A percentile compares a stretch with the other conserved stretches of the same genome.
Conservation (phyloP, 2,888 invertebrate genomes). For the Rugalucina vietnamica region DNA sequence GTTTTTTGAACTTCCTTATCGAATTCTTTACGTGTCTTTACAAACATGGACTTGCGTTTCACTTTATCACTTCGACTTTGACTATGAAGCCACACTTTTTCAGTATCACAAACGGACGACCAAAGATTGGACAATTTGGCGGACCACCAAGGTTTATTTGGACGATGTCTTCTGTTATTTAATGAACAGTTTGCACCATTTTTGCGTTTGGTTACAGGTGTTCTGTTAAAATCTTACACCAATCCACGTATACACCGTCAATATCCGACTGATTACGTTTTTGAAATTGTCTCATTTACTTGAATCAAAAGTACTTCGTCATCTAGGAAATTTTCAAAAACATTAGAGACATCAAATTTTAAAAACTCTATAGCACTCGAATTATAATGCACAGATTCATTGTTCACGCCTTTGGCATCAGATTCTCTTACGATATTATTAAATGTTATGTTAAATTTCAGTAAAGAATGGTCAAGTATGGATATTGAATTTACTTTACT, state of each 20-base stretch:
- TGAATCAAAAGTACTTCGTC: neutral
- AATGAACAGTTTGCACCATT: neutral
- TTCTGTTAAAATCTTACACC: constrained; percentile 12
- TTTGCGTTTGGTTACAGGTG: neutral
- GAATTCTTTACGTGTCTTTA: constrained; percentile 13
- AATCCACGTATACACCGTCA: constrained; percentile 26
- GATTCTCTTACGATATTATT: neutral
- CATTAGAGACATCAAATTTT: constrained; percentile 25
- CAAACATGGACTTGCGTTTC: neutral
- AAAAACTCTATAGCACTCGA: neutral
- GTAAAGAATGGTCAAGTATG: constrained; percentile 27
- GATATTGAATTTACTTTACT: neutral
- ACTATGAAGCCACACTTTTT: constrained; percentile 1
- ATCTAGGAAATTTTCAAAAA: no score
- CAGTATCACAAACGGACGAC: neutral
- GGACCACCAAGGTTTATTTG: constrained; percentile 30
- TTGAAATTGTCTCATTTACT: constrained; percentile 7
- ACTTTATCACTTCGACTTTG: neutral
- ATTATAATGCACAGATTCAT: no score
- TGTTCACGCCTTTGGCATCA: no score
- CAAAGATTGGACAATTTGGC: constrained; percentile 17
- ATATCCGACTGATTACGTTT: constrained; percentile 24
- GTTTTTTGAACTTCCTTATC: constrained; percentile 25
- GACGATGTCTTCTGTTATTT: constrained; percentile 11
- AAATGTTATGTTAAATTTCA: constrained; percentile 10